Percentiles rank a stretch among this genome's conserved stretches.
Conservation (phyloP, 2,888 invertebrate genomes). For the Idaea straminata region DNA sequence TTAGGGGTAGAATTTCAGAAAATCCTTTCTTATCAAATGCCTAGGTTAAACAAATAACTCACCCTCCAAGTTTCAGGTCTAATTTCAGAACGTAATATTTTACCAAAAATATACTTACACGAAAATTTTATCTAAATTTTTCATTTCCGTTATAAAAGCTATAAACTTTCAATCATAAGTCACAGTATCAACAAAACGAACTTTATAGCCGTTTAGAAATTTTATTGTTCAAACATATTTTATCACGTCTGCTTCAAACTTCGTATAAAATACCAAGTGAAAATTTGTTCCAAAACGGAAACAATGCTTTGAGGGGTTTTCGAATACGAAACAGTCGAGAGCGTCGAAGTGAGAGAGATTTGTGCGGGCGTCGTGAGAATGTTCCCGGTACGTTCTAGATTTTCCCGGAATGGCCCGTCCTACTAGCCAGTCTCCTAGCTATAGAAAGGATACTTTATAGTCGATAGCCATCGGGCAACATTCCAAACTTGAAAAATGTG, state of each 20-base stretch:
- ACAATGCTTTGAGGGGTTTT: slow-evolving; percentile 43
- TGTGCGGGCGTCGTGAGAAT: slow-evolving; percentile 49
- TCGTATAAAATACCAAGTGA: slow-evolving; percentile 25
- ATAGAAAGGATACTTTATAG: slow-evolving; percentile 33
- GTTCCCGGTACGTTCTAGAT: slow-evolving; percentile 26
- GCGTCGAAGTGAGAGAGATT: slow-evolving; percentile 51
- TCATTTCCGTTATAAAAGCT: background rate
- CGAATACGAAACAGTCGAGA: slow-evolving; percentile 38
- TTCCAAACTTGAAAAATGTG: slow-evolving; percentile 30
- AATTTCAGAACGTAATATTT: background rate
- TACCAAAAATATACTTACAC: background rate
- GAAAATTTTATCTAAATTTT: background rate
- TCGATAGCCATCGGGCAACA: slow-evolving; percentile 32
- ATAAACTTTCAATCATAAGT: background rate
- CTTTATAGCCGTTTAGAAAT: slow-evolving; percentile 19
- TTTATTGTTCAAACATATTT: slow-evolving; percentile 29
- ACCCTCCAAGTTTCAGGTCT: no score
- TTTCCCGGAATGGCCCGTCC: slow-evolving; percentile 19
- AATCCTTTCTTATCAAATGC: no score
- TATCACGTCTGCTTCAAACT: slow-evolving; percentile 27
- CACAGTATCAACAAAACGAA: background rate
- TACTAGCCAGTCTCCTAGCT: background rate
- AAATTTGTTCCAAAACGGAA: slow-evolving; percentile 37
- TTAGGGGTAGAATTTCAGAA: no score
- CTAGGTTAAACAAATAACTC: no score